Base-by-base conservation (phyloP, 2,797 vertebrate genomes). In the Cephalopachus bancanus region DNA sequence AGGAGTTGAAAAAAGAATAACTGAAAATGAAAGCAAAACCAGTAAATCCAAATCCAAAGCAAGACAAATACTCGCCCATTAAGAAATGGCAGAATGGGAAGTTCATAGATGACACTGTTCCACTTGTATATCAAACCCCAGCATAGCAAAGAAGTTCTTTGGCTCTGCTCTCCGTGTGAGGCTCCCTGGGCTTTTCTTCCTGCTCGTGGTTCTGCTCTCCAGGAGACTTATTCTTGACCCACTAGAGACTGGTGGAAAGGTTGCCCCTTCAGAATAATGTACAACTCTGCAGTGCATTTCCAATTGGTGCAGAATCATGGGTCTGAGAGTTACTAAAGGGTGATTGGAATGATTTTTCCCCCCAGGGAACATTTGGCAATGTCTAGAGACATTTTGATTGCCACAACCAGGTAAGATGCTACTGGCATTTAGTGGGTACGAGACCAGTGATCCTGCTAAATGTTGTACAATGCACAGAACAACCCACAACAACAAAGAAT, bases 1-100 rank as follows among this genome's bases (percentile, higher is more conserved):
- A 90, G 17, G 24, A 80, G 6, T 67, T 67, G 65, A 44, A 95
- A 62, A 57, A 28, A 92, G 78, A 91, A 44, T 86, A 85, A 75
- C 30, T 81, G 62, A 83, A 90, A 88, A 22, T 3, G 33, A 51
- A 88, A 94, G 37, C 1, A 93, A 96, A 92, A 51, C 7, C 3
- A 53, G 10, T 30, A 55, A 85, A 89, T 44, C 15, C 9, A 49
- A 83, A 87, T 69, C 17, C 28, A 7, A 74, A 26, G 85, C 8
- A 69, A 83, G 11, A 53, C 17, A 37, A 86, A 89, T 20, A 49
- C 19, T 37, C 75, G 57, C 16, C 53, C 51, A 49, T 30, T 62
- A 24, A 83, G 79, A 95, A 74, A 69, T 11, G 51, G 10, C 19
- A 78, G 72, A 51, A 74, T 7, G 10, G 7, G 24, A 87, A 49